Percentiles rank a stretch among this genome's conserved stretches.
These are phyloP conservation scores for Cepphus grylle DNA, from an alignment of 2,113 vertebrate species.

Conservation along the genomic window DNA sequence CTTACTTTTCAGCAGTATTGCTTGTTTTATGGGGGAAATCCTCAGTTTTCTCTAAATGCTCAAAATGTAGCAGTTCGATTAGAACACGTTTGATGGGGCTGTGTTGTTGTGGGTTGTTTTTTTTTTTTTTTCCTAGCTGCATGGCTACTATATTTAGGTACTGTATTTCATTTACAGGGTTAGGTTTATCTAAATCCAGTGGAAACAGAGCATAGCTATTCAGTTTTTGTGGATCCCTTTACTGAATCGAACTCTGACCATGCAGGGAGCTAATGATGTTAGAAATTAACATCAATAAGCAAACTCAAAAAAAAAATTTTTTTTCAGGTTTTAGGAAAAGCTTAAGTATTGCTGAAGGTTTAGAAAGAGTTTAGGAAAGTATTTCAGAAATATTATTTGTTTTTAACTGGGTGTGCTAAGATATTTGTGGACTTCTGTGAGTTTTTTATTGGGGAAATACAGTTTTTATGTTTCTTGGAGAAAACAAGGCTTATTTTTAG, in stretches of 20 bases:
- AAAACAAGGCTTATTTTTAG: background rate
- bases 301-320: background rate
- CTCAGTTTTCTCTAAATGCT: background rate
- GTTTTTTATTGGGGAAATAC: background rate
- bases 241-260: background rate
- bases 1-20: background rate
- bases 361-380: background rate
- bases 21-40: background rate
- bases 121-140: background rate
- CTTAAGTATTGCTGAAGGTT: background rate
- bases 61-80: background rate
- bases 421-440: background rate
- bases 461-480: background rate
- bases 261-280: background rate
- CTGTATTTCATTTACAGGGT: background rate
- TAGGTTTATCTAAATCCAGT: background rate
- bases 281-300: background rate
- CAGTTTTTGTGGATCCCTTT: background rate
- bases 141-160: background rate
- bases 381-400: background rate
- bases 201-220: background rate
- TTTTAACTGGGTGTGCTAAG: background rate
- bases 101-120: background rate
- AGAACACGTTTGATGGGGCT: background rate
- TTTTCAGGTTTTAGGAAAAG: background rate